Evolutionary conservation across 2,888 invertebrate species (phyloP).

Genomic region (Ommatoiulus sabulosus): DNA sequence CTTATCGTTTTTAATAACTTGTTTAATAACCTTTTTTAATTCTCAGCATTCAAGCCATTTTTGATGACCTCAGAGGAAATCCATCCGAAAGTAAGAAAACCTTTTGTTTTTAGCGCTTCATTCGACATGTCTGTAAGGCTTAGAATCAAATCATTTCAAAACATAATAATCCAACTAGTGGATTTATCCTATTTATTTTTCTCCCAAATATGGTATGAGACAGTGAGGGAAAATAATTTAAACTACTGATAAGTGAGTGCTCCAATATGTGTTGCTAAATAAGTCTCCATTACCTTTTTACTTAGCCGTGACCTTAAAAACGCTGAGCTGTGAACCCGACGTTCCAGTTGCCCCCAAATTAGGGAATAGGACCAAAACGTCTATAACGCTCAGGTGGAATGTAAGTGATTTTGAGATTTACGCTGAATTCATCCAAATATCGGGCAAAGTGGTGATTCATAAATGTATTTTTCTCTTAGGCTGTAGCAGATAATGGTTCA

Average conservation of each 20-base stretch:
- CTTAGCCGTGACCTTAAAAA: conserved; percentile 81
- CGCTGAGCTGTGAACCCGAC: conserved; percentile 85
- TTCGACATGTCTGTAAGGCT: too few species aligned
- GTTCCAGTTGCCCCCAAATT: conserved; percentile 79
- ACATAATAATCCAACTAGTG: too few species aligned
- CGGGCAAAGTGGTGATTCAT: too few species aligned
- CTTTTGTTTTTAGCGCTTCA: neutral
- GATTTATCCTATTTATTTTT: too few species aligned
- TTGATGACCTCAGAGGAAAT: conserved; percentile 80
- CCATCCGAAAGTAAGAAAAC: conserved; percentile 73
- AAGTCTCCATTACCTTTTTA: too few species aligned
- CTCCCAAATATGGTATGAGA: too few species aligned
- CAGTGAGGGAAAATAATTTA: too few species aligned
- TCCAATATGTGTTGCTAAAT: too few species aligned
- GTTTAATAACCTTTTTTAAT: too few species aligned
- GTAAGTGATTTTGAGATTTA: conserved; percentile 63
- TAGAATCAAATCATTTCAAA: too few species aligned
- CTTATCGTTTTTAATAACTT: conserved; percentile 58
- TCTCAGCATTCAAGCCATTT: conserved; percentile 75
- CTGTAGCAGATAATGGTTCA: conserved; percentile 83
- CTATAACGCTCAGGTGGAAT: conserved; percentile 69
- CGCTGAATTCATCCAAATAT: too few species aligned
- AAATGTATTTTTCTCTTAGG: conserved; percentile 72
- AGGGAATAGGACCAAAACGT: conserved; percentile 77
- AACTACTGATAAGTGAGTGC: too few species aligned